Base-by-base conservation (phyloP, 2,797 vertebrate genomes). In the Galago senegalensis region DNA sequence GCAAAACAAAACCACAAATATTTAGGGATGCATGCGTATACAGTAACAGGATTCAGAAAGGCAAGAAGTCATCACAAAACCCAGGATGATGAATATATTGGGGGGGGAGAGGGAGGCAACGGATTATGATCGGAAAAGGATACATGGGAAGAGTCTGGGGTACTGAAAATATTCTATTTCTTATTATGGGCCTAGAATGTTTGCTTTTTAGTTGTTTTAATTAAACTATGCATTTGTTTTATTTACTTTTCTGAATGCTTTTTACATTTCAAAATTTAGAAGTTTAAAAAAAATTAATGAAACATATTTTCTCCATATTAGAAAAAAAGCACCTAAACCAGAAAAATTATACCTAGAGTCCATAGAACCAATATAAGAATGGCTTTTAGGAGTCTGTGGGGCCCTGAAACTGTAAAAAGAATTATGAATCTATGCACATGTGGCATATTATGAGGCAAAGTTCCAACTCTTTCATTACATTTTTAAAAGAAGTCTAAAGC, bases 231-330 rank as follows among this genome's bases (percentile, higher is more conserved):
- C 8, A 67, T 67, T 84, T 82, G 7, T 56, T 86, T 92, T 70
- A 84, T 67, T 56, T 0, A 76, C 5, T 77, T 93, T 87, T 70
- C 3, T 23, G 27, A 58, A 49, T 58, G 8, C 12, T 86, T 95
- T 91, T 73, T 80, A 43, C 56, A 77, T 43, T 94, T 93, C 27
- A 81, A 92, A 94, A 75, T 84, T 84, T 25, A 58, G 69, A 93
- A 93, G 65, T 70, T n/a, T 31, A 31, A 31, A 46, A 29, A 87
- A 53, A 89, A 72, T 43, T 96, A 92, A 89, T 40, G 25, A 89
- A 87, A 93, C 6, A 49, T 77, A 5, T 81, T 77, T 75, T 43
- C 14, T 65, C 18, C 20, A 65, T 56, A 86, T 43, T 43, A 43
- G 40, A 43, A 7, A 43, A 43, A 43, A 43, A 43, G 40, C 40